Base-by-base conservation (phyloP, 2,797 vertebrate genomes). In the Rhinatrema bivittatum region DNA sequence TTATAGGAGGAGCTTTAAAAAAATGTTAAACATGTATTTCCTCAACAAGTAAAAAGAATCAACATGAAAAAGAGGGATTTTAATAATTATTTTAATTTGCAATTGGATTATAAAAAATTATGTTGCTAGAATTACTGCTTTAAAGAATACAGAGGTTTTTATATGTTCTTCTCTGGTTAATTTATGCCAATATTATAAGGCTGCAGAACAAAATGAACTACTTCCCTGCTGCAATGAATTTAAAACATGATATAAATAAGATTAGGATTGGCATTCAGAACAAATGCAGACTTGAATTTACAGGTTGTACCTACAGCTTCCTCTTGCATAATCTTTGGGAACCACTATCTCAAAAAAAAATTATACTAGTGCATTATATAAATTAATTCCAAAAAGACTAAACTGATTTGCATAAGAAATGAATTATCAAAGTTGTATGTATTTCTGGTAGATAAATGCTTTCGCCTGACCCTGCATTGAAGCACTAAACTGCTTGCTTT, bases 381-480 rank as follows among this genome's bases (percentile, higher is more conserved):
- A 40, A 51, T 41, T 12, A 18, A 5, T 41, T 44, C 9, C 12
- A 16, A 2, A 2, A 20, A 36, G 11, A 38, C 37, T 33, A 40
- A 36, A 5, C 3, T 16, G 29, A 29, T 44, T 12, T 20, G 6
- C 20, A 2, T 0, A 5, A 16, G 16, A 41, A 43, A 43, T 8
- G 5, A 25, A 2, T 24, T 7, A 38, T 10, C 24, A 9, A 21
- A 28, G 19, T 1, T 29, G 5, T 9, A 12, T 34, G 13, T 24
- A 1, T 12, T 46, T 53, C 50, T 35, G 50, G 2, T 50, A 42
- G 32, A 43, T 12, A 42, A 47, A 59, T 38, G 44, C 5, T 5
- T 33, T 53, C 14, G 46, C 9, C 18, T 41, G 26, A 18, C 16
- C 11, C 17, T 9, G 7, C n/a, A n/a, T n/a, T 13, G 12, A 10